These are phyloP conservation scores for Spodoptera frugiperda DNA, from an alignment of 1,140 invertebrate species.

Conservation along the genomic window DNA sequence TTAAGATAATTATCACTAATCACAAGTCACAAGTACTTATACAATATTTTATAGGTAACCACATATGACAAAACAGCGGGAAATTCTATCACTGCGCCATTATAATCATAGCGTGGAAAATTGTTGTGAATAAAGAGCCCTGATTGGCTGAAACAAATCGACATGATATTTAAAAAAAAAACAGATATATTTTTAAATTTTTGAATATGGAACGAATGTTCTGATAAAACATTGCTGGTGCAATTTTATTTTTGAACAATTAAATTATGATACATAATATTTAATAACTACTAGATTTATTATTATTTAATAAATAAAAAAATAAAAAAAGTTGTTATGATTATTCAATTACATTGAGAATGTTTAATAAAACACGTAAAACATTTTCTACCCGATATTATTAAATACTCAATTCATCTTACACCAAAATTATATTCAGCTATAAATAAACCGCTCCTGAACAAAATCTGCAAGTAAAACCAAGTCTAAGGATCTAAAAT, in stretches of 20 bases:
- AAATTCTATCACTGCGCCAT: too few species aligned
- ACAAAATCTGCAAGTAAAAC: slow-evolving; percentile 26
- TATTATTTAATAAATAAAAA: neutral
- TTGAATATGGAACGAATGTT: too few species aligned
- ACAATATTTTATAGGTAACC: too few species aligned
- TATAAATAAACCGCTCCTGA: neutral
- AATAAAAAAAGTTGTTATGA: neutral
- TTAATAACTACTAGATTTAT: too few species aligned
- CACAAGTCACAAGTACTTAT: too few species aligned
- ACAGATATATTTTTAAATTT: too few species aligned
- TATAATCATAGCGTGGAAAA: neutral
- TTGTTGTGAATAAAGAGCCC: neutral
- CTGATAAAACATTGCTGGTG: too few species aligned
- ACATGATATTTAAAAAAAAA: too few species aligned
- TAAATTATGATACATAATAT: too few species aligned
- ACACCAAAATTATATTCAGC: neutral
- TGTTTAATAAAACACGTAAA: neutral
- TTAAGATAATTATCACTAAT: too few species aligned
- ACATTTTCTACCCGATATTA: neutral
- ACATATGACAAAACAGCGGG: too few species aligned
- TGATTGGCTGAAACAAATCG: neutral
- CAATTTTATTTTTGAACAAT: too few species aligned
- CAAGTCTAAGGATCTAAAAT: slow-evolving; percentile 50
- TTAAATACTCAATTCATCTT: slow-evolving; percentile 4
- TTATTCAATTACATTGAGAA: neutral